Base-by-base conservation (phyloP, 1,140 invertebrate species). In the Formica selysi region DNA sequence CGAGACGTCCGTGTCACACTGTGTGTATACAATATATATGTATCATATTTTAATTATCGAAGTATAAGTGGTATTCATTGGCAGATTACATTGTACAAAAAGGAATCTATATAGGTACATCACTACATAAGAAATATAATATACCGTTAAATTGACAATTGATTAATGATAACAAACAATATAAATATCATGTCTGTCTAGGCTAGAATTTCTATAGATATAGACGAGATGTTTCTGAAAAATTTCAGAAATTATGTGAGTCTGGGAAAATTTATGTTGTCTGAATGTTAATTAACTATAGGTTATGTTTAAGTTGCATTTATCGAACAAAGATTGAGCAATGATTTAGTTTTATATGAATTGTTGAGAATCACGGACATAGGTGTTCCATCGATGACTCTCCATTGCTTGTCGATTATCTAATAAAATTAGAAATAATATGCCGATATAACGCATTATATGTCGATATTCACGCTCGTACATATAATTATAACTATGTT, bases 11-110 rank as follows among this genome's bases (percentile, higher is more conserved):
- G 62, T 51, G 48, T 76, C 74, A 70, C 74, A 70, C 22, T 62
- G 32, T 19, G 48, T 81, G 22, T 68, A 44, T 86, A 89, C 78
- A 74, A 90, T 89, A 89, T 70, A 74, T 86, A 86, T 91, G 87
- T 90, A 91, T 79, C 76, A 90, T 91, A 91, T 91, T 91, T 91
- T 91, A 87, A 90, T 68, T 91, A 89, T 86, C 11, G 8, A 68
- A 62, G 85, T 79, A 70, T 71, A 88, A 68, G 44, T 64, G 44
- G 86, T 67, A 78, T 92, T 85, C 86, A 91, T 86, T 85, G 83
- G 76, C 51, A 87, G 76, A 86, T 85, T 90, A 86, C 83, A 81
- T 36, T 81, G 83, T 89, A 84, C 59, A 79, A 85, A 76, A 87
- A 48, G 26, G 48, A 59, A 1, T 61, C 36, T 70, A 79, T 76